Conservation (phyloP, 2,113 vertebrate genomes). For the Corythornis cristatus region DNA sequence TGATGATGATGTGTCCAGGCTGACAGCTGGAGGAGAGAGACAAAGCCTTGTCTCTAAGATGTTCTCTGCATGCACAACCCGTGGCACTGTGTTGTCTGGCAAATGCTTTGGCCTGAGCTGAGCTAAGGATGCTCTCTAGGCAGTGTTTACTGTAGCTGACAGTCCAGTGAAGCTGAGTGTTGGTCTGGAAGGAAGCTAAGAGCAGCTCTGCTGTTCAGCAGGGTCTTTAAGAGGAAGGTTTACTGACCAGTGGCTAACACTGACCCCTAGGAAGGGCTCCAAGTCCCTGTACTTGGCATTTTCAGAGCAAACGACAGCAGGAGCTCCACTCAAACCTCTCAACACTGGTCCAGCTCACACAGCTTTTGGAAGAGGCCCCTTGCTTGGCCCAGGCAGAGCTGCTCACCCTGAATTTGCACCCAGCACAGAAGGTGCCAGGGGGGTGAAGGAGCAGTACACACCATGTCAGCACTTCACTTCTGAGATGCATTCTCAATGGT, state of each 20-base stretch:
- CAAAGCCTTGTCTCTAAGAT: background rate
- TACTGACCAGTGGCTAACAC: background rate
- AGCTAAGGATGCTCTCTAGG: background rate
- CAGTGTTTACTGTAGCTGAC: background rate
- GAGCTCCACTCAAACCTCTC: background rate
- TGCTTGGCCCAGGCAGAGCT: background rate
- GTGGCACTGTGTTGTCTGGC: background rate
- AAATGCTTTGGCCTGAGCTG: background rate
- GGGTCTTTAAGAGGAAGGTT: background rate
- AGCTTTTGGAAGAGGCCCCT: background rate
- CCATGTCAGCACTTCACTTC: background rate
- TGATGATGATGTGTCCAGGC: background rate
- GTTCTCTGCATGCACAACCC: background rate
- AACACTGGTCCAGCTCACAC: background rate
- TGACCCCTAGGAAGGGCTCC: background rate
- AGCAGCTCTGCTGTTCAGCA: background rate
- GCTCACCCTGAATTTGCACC: background rate
- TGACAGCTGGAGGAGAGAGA: slow-evolving; percentile 24
- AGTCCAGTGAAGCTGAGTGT: background rate
- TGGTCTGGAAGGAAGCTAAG: background rate
- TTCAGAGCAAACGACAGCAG: background rate
- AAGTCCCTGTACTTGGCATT: background rate
- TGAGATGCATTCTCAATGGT: background rate
- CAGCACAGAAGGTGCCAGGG: accelerated
- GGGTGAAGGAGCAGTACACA: background rate